phyloP scores from a whole-genome alignment of 2,888 invertebrate species.

The Drosophila gaucha region DNA sequence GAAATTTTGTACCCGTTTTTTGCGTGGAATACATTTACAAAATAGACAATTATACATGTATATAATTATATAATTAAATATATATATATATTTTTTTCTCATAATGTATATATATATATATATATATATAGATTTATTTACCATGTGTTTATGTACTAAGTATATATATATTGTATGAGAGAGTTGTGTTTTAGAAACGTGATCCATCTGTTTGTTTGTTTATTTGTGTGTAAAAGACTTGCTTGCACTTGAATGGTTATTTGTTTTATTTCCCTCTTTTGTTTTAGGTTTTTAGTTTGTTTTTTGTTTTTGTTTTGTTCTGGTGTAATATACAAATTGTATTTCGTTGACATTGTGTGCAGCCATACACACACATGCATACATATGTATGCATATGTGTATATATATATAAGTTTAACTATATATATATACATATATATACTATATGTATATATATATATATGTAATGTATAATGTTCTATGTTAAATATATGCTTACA shows the following conservation, averaged over 20 bases:
- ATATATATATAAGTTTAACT: conserved; percentile 25
- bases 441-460: too few relatives aligned
- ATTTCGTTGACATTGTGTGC: conserved; percentile 33
- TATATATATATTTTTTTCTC: conserved; percentile 23
- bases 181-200: conserved; percentile 64
- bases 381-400: conserved; percentile 14
- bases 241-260: conserved; percentile 50
- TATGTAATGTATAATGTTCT: conserved; percentile 36
- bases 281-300: conserved; percentile 12
- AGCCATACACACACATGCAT: conserved; percentile 17
- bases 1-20: conserved; percentile 18
- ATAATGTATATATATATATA: conserved; percentile 54
- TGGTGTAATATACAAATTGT: conserved; percentile 59
- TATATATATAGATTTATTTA: conserved; percentile 51
- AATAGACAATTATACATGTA: conserved; percentile 57
- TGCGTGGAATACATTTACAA: conserved; percentile 59
- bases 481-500: conserved; percentile 41
- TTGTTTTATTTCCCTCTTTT: conserved; percentile 17
- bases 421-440: conserved; percentile 30
- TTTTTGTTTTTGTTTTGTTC: conserved; percentile 37
- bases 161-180: conserved; percentile 40
- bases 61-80: conserved; percentile 27
- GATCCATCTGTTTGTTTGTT: conserved; percentile 56
- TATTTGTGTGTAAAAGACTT: conserved; percentile 54
- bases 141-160: conserved; percentile 30